Evolutionary conservation across 2,888 invertebrate species (phyloP).

Genomic region (Tethea ocularis): DNA sequence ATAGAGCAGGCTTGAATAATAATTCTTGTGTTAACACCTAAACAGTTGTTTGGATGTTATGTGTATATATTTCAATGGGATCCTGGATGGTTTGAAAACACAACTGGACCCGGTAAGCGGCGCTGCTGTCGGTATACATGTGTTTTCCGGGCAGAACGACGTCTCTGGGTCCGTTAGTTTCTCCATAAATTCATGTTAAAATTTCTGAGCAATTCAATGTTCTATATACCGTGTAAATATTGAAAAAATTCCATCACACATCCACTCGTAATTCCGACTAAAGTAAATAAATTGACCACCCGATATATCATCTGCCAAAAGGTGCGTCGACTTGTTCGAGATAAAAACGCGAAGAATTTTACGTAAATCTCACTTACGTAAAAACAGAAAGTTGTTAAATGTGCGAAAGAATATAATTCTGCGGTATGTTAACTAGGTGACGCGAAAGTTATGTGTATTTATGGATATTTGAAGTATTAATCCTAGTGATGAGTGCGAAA

Average conservation of each 20-base stretch:
- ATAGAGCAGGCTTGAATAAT: too few relatives aligned
- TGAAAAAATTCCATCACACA: not conserved
- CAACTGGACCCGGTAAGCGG: too few relatives aligned
- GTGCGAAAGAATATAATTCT: not conserved
- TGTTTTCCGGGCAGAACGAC: too few relatives aligned
- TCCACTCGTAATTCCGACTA: not conserved
- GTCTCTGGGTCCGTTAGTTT: too few relatives aligned
- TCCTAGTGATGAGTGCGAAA: not conserved
- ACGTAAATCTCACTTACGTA: conserved; percentile 2
- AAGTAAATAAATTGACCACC: not conserved
- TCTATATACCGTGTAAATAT: too few relatives aligned
- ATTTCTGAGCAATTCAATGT: too few relatives aligned
- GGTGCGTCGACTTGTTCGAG: not conserved
- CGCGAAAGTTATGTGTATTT: conserved; percentile 1
- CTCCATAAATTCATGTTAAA: too few relatives aligned
- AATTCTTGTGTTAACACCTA: too few relatives aligned
- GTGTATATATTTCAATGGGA: too few relatives aligned
- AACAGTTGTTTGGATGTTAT: too few relatives aligned
- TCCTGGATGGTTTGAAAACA: too few relatives aligned
- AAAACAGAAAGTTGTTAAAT: conserved; percentile 3
- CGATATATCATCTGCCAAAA: not conserved
- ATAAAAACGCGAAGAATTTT: not conserved
- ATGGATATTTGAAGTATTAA: conserved; percentile 2
- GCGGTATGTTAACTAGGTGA: not conserved
- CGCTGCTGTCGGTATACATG: too few relatives aligned